A percentile compares a stretch with the other conserved stretches of the same genome.
Conservation (phyloP, 2,797 vertebrate species). For the Tapera naevia region DNA sequence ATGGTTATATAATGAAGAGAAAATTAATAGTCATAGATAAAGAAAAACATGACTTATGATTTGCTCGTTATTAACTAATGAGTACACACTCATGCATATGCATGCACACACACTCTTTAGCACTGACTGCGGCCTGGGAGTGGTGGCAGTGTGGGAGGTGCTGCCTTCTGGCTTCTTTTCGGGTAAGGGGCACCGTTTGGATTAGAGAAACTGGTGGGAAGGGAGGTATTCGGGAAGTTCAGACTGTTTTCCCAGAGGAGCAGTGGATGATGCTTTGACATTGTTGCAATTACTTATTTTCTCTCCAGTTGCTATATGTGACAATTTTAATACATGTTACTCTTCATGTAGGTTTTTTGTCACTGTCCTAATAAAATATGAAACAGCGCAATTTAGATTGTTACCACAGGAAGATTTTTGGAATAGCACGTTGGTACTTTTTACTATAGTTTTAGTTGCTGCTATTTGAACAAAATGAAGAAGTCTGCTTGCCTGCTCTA, state of each 20-base stretch:
- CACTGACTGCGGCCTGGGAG: accelerated
- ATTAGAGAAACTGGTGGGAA: neutral
- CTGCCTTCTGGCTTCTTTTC: neutral
- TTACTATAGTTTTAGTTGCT: conserved; percentile 1
- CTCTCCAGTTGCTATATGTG: neutral
- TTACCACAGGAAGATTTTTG: neutral
- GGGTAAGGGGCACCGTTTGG: accelerated
- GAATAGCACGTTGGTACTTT: neutral
- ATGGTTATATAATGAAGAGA: neutral
- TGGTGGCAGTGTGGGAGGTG: neutral
- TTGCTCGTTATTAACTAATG: neutral
- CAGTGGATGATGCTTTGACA: neutral
- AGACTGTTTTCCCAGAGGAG: neutral
- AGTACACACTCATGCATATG: accelerated
- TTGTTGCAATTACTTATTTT: neutral
- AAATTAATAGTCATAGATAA: neutral
- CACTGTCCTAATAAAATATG: neutral
- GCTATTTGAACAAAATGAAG: conserved; percentile 31
- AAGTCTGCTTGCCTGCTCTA: conserved; percentile 29
- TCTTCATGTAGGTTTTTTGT: neutral
- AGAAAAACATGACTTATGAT: neutral
- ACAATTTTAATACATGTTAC: neutral
- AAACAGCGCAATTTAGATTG: neutral
- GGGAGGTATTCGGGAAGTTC: neutral
- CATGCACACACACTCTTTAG: neutral